Evolutionary conservation across 1,140 invertebrate genomes (phyloP).

Genomic region (Pseudomyrmex concolor): DNA sequence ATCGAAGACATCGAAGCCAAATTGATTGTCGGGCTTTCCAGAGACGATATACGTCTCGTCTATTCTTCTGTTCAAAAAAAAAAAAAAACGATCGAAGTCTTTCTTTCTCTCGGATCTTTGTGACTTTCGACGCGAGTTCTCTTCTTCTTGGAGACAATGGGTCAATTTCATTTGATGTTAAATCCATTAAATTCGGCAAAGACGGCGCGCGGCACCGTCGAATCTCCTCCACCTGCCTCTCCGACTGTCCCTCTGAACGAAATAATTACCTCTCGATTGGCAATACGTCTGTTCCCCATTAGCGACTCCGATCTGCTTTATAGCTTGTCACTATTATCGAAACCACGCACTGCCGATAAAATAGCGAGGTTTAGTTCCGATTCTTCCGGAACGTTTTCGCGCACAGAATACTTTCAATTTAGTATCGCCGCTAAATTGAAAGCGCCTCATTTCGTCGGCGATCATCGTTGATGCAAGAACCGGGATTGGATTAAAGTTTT

Average conservation of each 20-base stretch:
- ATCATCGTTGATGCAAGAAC: conserved; percentile 11
- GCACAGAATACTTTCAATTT: conserved; percentile 32
- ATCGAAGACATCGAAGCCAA: conserved; percentile 43
- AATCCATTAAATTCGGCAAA: conserved; percentile 23
- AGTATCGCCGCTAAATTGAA: conserved; percentile 28
- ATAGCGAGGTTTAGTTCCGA: neutral
- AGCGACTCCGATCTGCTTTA: conserved; percentile 37
- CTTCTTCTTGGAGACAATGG: conserved; percentile 3
- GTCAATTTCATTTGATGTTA: neutral
- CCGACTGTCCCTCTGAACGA: neutral
- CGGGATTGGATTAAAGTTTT: neutral
- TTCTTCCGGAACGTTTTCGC: neutral
- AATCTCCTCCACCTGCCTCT: too few species aligned
- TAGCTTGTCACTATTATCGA: conserved; percentile 32
- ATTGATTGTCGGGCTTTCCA: conserved; percentile 35
- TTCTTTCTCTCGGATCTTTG: neutral
- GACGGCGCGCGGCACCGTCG: neutral
- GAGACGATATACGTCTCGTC: neutral
- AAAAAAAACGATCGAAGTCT: too few species aligned
- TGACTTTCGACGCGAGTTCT: neutral
- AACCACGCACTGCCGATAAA: conserved; percentile 10
- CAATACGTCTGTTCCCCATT: conserved; percentile 32
- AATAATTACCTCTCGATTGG: conserved; percentile 14
- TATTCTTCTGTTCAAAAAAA: too few species aligned
- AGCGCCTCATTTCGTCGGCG: neutral